Evolutionary conservation across 1,140 invertebrate species (phyloP).

Genomic region (Rhagoletis zephyria): DNA sequence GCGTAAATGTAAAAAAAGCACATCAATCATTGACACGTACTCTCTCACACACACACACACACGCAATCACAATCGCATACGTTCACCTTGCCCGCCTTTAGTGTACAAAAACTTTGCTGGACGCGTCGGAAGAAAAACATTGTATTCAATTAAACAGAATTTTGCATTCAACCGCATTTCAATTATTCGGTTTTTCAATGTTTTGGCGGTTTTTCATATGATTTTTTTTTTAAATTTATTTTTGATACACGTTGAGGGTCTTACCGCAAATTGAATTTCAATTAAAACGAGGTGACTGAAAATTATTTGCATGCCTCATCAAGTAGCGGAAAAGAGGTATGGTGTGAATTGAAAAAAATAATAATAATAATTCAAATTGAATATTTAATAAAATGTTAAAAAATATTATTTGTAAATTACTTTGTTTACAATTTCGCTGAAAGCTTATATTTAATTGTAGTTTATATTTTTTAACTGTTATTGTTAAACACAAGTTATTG

Average conservation of each 20-base stretch:
- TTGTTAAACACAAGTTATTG: too few relatives aligned
- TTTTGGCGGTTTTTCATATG: background rate
- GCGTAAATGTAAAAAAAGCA: background rate
- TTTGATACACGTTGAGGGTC: background rate
- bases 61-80: background rate
- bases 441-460: too few relatives aligned
- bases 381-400: too few relatives aligned
- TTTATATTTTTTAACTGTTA: too few relatives aligned
- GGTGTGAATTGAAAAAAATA: too few relatives aligned
- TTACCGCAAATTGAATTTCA: slow-evolving; percentile 14
- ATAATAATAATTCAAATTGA: too few relatives aligned
- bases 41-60: background rate
- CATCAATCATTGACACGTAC: background rate
- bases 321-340: background rate
- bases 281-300: background rate
- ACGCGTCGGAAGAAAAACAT: background rate
- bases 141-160: slow-evolving; percentile 38
- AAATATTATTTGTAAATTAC: too few relatives aligned
- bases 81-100: background rate
- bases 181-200: slow-evolving; percentile 30
- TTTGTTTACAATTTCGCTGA: too few relatives aligned
- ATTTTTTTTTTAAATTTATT: background rate
- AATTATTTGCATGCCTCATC: background rate
- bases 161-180: slow-evolving; percentile 44
- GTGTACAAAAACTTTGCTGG: background rate